Base-by-base conservation (phyloP, 2,888 invertebrate genomes). In the Nasonia oneida region DNA sequence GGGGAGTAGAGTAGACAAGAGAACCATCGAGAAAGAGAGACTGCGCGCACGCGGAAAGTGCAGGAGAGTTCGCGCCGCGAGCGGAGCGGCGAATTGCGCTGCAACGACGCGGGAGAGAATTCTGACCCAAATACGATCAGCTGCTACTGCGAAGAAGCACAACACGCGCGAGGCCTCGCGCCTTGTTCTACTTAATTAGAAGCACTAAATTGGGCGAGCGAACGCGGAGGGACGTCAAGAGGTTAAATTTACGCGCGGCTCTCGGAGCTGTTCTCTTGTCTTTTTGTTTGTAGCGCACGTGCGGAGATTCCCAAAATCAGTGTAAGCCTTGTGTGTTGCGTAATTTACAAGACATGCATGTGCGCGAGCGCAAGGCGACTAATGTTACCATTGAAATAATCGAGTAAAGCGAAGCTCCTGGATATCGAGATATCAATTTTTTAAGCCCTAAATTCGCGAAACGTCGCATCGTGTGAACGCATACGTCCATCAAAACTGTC, bases 81-180 rank as follows among this genome's bases (percentile, higher is more conserved):
- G 86, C 33, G 81, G 85, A 73, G 81, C 42, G 87, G 81, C 42
- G 88, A 82, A 85, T 84, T 87, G 87, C 89, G 89, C 86, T 86
- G 85, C 87, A 89, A 86, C 92, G 88, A 91, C 87, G 92, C 90
- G 92, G 92, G 92, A 92, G 92, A 91, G 90, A 88, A 89, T 88
- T 90, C 89, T 92, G 92, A 92, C 92, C 92, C 88, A 91, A 89
- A 91, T 92, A 88, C 89, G 87, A 88, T 87, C 85, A 83, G 87
- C 85, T 85, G 84, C 77, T 42, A 84, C 86, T 84, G 84, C 77
- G n/a, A 75, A 57, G 71, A 29, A 23, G 71, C n/a, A 50, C 33
- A 61, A 73, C 71, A 50, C 33, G 37, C 67, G 47, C 42, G 42
- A 29, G 33, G 47, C n/a, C 67, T 39, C 53, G 10, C 15, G 23